Percentiles rank a stretch among this genome's conserved stretches.
Evolutionary conservation across 2,113 vertebrate species (phyloP).

Genomic region (Mesembrinibis cayennensis): DNA sequence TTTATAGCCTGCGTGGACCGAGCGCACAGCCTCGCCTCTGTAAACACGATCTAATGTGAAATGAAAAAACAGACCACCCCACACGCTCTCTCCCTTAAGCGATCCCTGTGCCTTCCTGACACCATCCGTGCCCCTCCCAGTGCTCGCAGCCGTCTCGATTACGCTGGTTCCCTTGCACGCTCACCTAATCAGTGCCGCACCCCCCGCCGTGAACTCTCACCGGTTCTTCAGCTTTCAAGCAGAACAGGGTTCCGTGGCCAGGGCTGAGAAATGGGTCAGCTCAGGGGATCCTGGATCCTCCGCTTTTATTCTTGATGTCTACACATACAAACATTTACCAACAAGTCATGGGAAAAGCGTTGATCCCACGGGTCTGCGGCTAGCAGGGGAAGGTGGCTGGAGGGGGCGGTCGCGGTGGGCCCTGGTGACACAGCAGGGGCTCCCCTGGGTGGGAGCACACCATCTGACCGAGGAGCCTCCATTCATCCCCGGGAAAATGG

Average conservation of each 20-base stretch:
- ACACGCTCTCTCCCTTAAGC: rapidly evolving
- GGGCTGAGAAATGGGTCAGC: not conserved
- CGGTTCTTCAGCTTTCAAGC: not conserved
- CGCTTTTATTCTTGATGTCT: not conserved
- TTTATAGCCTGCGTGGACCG: rapidly evolving
- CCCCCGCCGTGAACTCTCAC: not conserved
- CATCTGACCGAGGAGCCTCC: not conserved
- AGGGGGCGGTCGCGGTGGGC: rapidly evolving
- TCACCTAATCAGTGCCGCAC: not conserved
- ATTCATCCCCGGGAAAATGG: not conserved
- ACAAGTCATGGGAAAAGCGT: not conserved
- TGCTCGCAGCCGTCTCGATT: not conserved
- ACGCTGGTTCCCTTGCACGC: not conserved
- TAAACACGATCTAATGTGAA: rapidly evolving
- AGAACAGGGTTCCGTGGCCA: not conserved
- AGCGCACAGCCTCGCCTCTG: not conserved
- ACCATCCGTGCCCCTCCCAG: not conserved
- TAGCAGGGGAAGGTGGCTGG: not conserved
- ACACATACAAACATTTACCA: not conserved
- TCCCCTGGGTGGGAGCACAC: not conserved
- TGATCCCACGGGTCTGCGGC: rapidly evolving
- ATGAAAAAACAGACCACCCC: not conserved
- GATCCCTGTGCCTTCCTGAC: rapidly evolving
- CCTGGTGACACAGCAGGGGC: not conserved
- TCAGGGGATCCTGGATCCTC: not conserved